phyloP scores from a whole-genome alignment of 2,113 vertebrate genomes.

The Callaeas wilsoni region DNA sequence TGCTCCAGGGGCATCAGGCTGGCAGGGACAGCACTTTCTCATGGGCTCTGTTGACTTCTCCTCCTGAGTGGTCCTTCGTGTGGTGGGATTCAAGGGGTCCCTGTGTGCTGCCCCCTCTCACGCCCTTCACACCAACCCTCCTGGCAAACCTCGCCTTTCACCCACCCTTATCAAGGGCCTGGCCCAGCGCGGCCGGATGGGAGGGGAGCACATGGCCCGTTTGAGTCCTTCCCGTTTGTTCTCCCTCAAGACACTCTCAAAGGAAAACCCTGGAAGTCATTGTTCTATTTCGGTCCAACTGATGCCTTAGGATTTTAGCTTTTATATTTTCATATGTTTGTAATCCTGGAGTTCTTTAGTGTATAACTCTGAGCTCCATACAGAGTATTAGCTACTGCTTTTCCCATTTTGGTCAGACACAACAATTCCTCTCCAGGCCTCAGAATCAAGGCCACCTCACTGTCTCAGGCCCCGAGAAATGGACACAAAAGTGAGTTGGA shows the following conservation, averaged over 20 bases:
- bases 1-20: neutral
- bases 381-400: too few species aligned
- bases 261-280: constrained; percentile 24
- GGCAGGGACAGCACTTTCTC: neutral
- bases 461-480: too few species aligned
- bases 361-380: too few species aligned
- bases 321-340: too few species aligned
- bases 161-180: neutral
- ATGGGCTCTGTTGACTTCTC: neutral
- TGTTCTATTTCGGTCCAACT: neutral
- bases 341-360: too few species aligned
- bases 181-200: neutral
- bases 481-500: too few species aligned
- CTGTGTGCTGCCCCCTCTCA: neutral
- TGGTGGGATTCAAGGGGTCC: neutral
- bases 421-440: too few species aligned
- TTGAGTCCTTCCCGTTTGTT: neutral
- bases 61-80: neutral
- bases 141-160: neutral
- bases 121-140: neutral
- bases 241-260: neutral
- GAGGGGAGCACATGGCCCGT: neutral
- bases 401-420: too few species aligned
- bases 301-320: too few species aligned
- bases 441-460: too few species aligned